A percentile compares a stretch with the other conserved stretches of the same genome.
phyloP scores from a whole-genome alignment of 2,888 invertebrate species.

The Lepeophtheirus nordmannii region DNA sequence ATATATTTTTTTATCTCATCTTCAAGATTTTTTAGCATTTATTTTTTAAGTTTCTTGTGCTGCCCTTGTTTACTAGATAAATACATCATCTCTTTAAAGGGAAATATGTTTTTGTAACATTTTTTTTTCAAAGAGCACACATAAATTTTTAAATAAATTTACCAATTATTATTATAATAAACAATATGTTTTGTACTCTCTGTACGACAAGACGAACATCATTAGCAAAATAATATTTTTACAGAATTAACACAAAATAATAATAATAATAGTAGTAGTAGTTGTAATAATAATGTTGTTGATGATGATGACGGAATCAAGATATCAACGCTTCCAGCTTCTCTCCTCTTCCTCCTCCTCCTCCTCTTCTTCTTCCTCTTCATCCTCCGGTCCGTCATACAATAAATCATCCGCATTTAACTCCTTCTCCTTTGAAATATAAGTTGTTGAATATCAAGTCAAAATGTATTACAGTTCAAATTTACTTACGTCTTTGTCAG shows the following conservation, averaged over 20 bases:
- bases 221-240: slow-evolving; percentile 1
- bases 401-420: not conserved
- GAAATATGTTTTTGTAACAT: not conserved
- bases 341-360: slow-evolving; percentile 70
- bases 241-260: not conserved
- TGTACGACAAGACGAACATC: too few species aligned
- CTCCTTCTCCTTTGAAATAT: not conserved
- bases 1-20: too few species aligned
- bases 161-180: too few species aligned
- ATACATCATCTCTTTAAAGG: not conserved
- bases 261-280: not conserved
- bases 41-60: not conserved
- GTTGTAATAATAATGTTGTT: not conserved
- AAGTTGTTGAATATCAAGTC: too few species aligned
- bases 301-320: not conserved
- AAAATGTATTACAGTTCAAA: too few species aligned
- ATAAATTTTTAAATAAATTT: too few species aligned
- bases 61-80: not conserved
- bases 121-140: too few species aligned
- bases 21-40: not conserved
- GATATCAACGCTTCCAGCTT: slow-evolving; percentile 34
- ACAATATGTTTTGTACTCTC: too few species aligned
- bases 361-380: slow-evolving; percentile 49
- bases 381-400: slow-evolving; percentile 11
- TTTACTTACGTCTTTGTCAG: not conserved